phyloP scores from a whole-genome alignment of 2,888 invertebrate species.

The Apamea sordens region DNA sequence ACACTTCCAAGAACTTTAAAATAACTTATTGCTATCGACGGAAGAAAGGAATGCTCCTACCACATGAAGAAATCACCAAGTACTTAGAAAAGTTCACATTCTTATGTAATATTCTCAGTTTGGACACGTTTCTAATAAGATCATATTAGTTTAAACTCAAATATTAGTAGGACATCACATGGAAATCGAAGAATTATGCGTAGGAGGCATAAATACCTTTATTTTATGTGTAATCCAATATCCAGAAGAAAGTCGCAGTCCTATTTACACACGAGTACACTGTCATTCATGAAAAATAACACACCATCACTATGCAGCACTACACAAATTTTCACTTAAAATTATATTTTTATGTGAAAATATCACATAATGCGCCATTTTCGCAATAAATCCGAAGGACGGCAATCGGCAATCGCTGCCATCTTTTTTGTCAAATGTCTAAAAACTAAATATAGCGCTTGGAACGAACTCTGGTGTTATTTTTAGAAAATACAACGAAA shows the following conservation, averaged over 20 bases:
- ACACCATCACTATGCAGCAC: conserved; percentile 89
- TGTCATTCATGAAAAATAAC: conserved; percentile 86
- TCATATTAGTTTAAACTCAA: conserved; percentile 53
- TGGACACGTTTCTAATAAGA: conserved; percentile 53
- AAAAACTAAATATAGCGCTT: conserved; percentile 90
- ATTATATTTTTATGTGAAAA: conserved; percentile 87
- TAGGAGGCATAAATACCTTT: conserved; percentile 89
- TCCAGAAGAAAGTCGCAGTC: conserved; percentile 88
- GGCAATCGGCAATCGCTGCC: conserved; percentile 89
- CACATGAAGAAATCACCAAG: conserved; percentile 62
- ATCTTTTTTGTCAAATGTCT: conserved; percentile 91
- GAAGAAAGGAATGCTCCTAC: conserved; percentile 66
- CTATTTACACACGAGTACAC: conserved; percentile 87
- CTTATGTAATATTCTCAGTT: conserved; percentile 85
- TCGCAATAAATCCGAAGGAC: conserved; percentile 88
- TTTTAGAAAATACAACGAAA: conserved; percentile 87
- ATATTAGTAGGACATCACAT: conserved; percentile 60
- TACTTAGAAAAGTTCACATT: conserved; percentile 74
- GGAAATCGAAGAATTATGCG: conserved; percentile 76
- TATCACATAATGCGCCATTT: conserved; percentile 90
- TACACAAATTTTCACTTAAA: conserved; percentile 88
- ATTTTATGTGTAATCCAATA: conserved; percentile 90
- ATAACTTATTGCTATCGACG: conserved; percentile 70
- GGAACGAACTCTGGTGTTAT: conserved; percentile 90
- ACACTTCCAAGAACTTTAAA: conserved; percentile 75